These are phyloP conservation scores for Cheirogaleus medius DNA, from an alignment of 2,113 vertebrate genomes.

Conservation along the genomic window DNA sequence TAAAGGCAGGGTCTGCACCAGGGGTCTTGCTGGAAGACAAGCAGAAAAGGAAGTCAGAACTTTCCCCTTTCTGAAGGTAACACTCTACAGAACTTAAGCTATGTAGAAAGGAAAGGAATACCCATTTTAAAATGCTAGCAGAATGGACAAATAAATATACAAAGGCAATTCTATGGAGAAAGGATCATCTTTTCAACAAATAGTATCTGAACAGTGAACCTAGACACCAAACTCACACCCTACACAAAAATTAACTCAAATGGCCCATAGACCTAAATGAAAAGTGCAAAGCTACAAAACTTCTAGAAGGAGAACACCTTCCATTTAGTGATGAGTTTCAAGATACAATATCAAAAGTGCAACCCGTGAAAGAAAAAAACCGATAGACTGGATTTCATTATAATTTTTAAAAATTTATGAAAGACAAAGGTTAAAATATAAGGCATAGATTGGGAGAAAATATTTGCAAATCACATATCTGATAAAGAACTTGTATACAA, in stretches of 20 bases:
- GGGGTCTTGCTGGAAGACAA: conserved; percentile 91
- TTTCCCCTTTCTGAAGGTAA: not conserved
- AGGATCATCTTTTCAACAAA: not conserved
- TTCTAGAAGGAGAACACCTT: not conserved
- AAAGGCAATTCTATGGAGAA: rapidly evolving
- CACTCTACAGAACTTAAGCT: not conserved
- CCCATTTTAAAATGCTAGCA: not conserved
- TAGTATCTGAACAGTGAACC: rapidly evolving
- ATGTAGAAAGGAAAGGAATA: rapidly evolving
- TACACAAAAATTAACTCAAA: not conserved
- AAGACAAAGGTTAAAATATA: not conserved
- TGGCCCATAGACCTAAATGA: too few relatives aligned
- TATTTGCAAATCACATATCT: not conserved
- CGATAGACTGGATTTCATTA: not conserved
- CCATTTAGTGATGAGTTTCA: not conserved
- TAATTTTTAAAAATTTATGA: not conserved
- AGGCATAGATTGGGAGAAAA: not conserved
- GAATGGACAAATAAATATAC: rapidly evolving
- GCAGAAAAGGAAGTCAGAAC: not conserved
- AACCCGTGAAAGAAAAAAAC: not conserved
- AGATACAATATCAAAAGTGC: not conserved
- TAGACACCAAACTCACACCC: not conserved
- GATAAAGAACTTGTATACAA: not conserved
- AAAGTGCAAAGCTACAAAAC: not conserved
- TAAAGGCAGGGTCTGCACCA: conserved; percentile 94